Evolutionary conservation across 2,113 vertebrate genomes (phyloP).

Genomic region (Chlamydotis undulata): DNA sequence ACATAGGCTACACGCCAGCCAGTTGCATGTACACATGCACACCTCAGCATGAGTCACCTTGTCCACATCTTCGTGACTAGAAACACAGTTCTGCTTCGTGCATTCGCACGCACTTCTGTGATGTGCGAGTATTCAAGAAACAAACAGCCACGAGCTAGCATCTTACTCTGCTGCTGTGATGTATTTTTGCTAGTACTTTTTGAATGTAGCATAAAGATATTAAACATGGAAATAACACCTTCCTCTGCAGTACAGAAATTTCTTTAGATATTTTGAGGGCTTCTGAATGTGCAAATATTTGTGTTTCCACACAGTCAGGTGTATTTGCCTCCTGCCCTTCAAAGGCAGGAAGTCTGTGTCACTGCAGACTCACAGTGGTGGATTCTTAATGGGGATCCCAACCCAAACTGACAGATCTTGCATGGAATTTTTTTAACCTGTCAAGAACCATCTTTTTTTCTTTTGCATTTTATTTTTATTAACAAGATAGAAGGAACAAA

Average conservation of each 20-base stretch:
- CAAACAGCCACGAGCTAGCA: neutral
- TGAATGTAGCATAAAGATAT: neutral
- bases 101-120: fast-evolving
- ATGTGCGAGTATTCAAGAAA: neutral
- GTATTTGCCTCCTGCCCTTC: slow-evolving; percentile 43
- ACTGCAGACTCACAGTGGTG: neutral
- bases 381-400: slow-evolving; percentile 57
- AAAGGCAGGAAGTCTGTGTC: slow-evolving; percentile 40
- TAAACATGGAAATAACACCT: neutral
- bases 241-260: neutral
- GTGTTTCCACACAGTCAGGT: slow-evolving; percentile 31
- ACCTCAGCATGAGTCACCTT: neutral
- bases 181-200: neutral
- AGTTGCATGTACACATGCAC: neutral
- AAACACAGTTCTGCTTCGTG: neutral
- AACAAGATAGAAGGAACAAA: slow-evolving; percentile 16
- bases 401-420: slow-evolving; percentile 48
- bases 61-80: neutral
- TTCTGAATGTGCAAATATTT: slow-evolving; percentile 56
- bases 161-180: neutral
- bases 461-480: slow-evolving; percentile 36
- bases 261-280: neutral
- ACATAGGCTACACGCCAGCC: neutral
- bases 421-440: slow-evolving; percentile 48
- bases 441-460: slow-evolving; percentile 30